Evolutionary conservation across 1,140 invertebrate genomes (phyloP).

Genomic region (Druon quercuslanigerum): DNA sequence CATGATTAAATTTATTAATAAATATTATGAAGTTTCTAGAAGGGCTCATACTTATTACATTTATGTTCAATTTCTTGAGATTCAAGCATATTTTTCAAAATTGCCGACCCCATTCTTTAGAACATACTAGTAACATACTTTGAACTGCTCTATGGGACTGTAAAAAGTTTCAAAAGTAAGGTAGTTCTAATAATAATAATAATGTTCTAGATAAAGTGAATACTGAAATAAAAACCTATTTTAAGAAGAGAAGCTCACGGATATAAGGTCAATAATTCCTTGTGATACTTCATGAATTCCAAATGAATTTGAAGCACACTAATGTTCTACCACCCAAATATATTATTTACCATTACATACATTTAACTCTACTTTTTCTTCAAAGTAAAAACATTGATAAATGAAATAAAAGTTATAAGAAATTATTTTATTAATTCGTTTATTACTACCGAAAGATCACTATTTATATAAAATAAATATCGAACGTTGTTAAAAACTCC

Average conservation of each 20-base stretch:
- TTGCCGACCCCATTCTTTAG: conserved; percentile 14
- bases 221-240: background rate
- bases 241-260: background rate
- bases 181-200: background rate
- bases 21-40: too few relatives aligned
- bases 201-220: background rate
- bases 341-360: background rate
- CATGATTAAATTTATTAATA: too few relatives aligned
- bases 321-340: background rate
- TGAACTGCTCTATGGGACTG: too few relatives aligned
- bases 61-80: background rate
- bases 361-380: too few relatives aligned
- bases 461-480: background rate
- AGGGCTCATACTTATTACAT: background rate
- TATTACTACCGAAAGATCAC: background rate
- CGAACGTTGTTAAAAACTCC: too few relatives aligned
- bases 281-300: conserved; percentile 6
- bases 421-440: background rate
- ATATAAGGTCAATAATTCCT: conserved; percentile 26
- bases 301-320: background rate
- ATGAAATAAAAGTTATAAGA: too few relatives aligned
- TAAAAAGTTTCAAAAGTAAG: too few relatives aligned
- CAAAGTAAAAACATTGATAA: too few relatives aligned
- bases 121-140: too few relatives aligned
- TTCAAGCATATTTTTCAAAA: conserved; percentile 13